phyloP scores from a whole-genome alignment of 1,140 invertebrate genomes.

The Apolygus lucorum region DNA sequence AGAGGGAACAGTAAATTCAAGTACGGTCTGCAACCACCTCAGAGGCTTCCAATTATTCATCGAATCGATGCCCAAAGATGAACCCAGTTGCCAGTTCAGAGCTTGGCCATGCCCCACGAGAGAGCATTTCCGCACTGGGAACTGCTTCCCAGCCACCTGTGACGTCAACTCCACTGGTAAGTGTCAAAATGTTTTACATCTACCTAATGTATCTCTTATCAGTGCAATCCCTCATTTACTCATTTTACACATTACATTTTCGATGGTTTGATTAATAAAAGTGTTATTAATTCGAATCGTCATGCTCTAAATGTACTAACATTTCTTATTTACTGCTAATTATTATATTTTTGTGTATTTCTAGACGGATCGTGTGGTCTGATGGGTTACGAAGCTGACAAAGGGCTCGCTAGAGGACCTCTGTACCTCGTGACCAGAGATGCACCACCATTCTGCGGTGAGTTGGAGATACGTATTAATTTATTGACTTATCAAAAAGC shows the following conservation, averaged over 20 bases:
- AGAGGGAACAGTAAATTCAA: slow-evolving; percentile 38
- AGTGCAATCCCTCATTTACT: slow-evolving; percentile 9
- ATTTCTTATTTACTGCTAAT: neutral
- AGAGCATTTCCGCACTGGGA: slow-evolving; percentile 39
- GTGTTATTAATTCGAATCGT: neutral
- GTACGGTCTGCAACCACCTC: slow-evolving; percentile 40
- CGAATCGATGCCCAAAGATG: slow-evolving; percentile 32
- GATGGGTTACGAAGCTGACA: slow-evolving; percentile 35
- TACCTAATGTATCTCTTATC: neutral
- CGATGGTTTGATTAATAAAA: no score
- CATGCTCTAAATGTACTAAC: neutral
- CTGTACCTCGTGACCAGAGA: slow-evolving; percentile 42
- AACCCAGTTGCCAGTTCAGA: slow-evolving; percentile 40
- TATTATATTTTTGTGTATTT: no score
- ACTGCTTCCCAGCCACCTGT: slow-evolving; percentile 42
- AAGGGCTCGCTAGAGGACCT: slow-evolving; percentile 35
- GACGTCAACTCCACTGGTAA: slow-evolving; percentile 42
- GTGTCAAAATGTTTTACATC: slow-evolving; percentile 33
- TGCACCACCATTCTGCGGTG: slow-evolving; percentile 45
- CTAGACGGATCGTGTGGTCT: slow-evolving; percentile 34
- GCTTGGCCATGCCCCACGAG: slow-evolving; percentile 43
- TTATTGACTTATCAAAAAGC: no score
- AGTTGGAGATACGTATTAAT: no score
- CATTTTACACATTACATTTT: no score
- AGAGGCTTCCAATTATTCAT: slow-evolving; percentile 37